Percentiles rank a stretch among this genome's conserved stretches.
Conservation (phyloP, 2,113 vertebrate species). For the Hippoglossus stenolepis region DNA sequence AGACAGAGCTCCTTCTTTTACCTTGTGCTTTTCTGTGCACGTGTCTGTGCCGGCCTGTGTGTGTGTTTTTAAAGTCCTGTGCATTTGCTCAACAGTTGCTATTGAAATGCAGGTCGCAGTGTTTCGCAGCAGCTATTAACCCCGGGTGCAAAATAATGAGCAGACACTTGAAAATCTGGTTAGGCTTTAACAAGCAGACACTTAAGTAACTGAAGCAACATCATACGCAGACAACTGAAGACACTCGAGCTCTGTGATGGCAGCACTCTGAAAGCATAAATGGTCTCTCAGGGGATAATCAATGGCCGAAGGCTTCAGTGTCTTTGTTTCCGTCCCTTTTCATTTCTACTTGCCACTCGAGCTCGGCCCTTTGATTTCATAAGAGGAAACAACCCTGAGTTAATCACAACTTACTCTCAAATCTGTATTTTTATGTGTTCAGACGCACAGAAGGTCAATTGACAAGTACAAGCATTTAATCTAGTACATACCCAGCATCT, state of each 20-base stretch:
- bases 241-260: background rate
- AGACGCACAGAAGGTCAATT: background rate
- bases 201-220: slow-evolving; percentile 5
- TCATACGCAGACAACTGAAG: slow-evolving; percentile 11
- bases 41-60: background rate
- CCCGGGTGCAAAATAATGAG: slow-evolving; percentile 42
- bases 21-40: background rate
- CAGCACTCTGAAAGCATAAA: background rate
- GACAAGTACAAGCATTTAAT: background rate
- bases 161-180: slow-evolving; percentile 2
- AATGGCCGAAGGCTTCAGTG: background rate
- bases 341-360: background rate
- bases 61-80: background rate
- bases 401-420: background rate
- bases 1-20: background rate
- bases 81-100: slow-evolving; percentile 12
- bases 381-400: background rate
- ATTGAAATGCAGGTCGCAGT: slow-evolving; percentile 4
- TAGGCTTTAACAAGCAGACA: slow-evolving; percentile 36
- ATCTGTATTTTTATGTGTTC: background rate
- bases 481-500: background rate
- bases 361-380: background rate
- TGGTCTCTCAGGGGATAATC: slow-evolving; percentile 6
- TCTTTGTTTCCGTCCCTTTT: background rate
- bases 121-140: slow-evolving; percentile 26